Evolutionary conservation across 1,140 invertebrate species (phyloP), one percentile per base, ranked within the genome.

Genomic region (Ylistrum balloti): DNA sequence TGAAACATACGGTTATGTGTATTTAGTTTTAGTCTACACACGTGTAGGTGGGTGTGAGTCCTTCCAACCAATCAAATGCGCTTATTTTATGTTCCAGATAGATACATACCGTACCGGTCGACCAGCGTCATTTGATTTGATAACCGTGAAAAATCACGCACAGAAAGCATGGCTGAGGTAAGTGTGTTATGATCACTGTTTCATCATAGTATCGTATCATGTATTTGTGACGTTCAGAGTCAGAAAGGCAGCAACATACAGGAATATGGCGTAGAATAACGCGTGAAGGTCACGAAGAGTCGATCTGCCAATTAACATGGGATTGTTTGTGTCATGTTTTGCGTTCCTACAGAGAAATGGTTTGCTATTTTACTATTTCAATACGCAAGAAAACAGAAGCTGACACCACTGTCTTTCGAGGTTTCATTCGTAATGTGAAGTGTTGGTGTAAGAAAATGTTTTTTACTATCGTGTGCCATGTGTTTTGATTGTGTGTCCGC

Each of bases 161-260:
- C 56, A 74, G 56, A 28, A 22, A 74, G 56, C 56, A 74, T 74
- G 56, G 56, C 56, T 28, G 56, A n/a, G 56, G 56, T 74, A 28
- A 74, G 56, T 74, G 22, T 74, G 56, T 28, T 74, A 74, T 17
- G 22, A 74, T 74, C 17, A 28, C 5, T 74, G 11, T 28, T 74
- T 74, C n/a, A 74, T 74, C 56, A 74, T 11, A 74, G 1, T 74
- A 74, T 17, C 56, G n/a, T n/a, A 1, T 28, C 22, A 2, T 28
- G n/a, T 74, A 17, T 74, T 1, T 74, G 5, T 74, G 56, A 74
- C 56, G 28, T 28, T 28, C n/a, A n/a, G n/a, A 0, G 22, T 17
- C 0, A n/a, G n/a, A 28, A 17, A 28, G 9, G 22, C 56, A 74
- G 56, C 5, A 28, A 28, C 5, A 17, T 5, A 28, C 22, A 74